Conservation (phyloP, 2,113 vertebrate genomes). For the Grantiella picta region DNA sequence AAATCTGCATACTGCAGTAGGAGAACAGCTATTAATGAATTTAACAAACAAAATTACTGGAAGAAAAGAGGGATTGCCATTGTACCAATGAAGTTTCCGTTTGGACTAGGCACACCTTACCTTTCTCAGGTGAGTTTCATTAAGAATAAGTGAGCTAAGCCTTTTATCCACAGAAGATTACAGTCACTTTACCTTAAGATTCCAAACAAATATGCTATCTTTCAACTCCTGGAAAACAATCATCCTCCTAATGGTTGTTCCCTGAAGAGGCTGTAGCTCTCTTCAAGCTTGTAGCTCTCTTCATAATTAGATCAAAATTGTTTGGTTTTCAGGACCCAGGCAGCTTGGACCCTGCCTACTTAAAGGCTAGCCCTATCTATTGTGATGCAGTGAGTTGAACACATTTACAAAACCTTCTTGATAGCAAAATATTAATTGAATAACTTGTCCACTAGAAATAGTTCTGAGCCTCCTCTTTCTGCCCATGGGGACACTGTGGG, state of each 20-base stretch:
- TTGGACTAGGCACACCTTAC: constrained; percentile 68
- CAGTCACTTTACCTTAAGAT: neutral
- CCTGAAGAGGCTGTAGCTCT: neutral
- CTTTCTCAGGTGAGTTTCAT: constrained; percentile 80
- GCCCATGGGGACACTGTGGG: rapidly evolving
- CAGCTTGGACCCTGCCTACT: neutral
- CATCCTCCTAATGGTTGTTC: neutral
- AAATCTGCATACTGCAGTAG: constrained; percentile 68
- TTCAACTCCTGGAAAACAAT: neutral
- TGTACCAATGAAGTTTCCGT: constrained; percentile 83
- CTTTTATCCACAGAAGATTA: neutral
- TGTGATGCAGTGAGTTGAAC: neutral
- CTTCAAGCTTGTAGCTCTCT: neutral
- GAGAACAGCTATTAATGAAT: constrained; percentile 61
- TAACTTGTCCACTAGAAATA: neutral
- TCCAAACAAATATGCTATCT: neutral
- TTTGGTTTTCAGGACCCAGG: neutral
- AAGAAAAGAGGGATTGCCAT: constrained; percentile 87
- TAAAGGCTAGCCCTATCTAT: neutral
- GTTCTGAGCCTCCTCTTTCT: neutral
- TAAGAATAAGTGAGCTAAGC: neutral
- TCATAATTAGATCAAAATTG: neutral
- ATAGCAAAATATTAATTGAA: neutral
- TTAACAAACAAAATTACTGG: constrained; percentile 85
- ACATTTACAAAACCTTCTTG: neutral